phyloP scores from a whole-genome alignment of 2,797 vertebrate genomes.

The Erethizon dorsatum region DNA sequence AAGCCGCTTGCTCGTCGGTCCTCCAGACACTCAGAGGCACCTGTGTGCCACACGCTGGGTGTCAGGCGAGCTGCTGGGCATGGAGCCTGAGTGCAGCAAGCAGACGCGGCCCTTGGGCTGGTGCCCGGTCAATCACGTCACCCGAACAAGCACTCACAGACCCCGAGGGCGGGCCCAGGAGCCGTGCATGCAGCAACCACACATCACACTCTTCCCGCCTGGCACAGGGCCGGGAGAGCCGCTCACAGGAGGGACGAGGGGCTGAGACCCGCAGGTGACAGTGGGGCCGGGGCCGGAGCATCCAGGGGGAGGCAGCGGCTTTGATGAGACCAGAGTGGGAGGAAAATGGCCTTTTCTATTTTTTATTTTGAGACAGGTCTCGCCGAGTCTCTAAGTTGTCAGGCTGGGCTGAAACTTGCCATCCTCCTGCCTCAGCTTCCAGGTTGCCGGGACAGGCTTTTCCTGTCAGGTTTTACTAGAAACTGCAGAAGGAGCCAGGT shows the following conservation, averaged over 20 bases:
- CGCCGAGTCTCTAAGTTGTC: not conserved
- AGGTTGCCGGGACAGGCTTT: not conserved
- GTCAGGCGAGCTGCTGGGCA: accelerated
- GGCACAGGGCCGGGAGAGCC: not conserved
- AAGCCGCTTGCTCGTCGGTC: accelerated
- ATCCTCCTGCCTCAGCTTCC: not conserved
- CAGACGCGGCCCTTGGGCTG: not conserved
- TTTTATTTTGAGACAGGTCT: not conserved
- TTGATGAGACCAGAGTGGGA: not conserved
- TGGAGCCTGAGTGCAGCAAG: too few species aligned
- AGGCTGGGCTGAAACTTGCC: not conserved
- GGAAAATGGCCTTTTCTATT: not conserved
- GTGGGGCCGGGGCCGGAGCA: not conserved
- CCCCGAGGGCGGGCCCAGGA: accelerated
- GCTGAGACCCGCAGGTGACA: not conserved
- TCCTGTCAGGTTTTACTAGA: not conserved
- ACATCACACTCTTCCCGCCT: not conserved
- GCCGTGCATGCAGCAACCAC: not conserved
- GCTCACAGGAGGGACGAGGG: not conserved
- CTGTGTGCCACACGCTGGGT: accelerated
- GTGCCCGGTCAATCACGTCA: accelerated
- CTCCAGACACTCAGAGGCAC: not conserved
- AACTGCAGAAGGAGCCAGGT: not conserved
- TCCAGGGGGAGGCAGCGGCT: accelerated
- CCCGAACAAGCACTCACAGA: accelerated